Conservation (phyloP, 2,797 vertebrate species). For the Florisuga fusca region DNA sequence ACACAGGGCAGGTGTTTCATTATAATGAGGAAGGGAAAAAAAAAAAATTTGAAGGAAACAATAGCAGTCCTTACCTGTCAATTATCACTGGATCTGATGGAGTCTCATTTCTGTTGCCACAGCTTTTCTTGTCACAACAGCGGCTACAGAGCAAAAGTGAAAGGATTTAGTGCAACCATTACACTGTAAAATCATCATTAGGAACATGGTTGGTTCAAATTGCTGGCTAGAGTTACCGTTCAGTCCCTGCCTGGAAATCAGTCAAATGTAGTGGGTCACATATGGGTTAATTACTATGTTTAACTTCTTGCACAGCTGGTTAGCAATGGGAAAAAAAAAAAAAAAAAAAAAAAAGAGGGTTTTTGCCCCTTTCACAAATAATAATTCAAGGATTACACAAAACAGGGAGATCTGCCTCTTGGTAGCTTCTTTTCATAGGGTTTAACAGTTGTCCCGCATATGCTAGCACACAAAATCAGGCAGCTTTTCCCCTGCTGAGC, state of each 20-base stretch:
- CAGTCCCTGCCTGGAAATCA: conserved; percentile 81
- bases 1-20: conserved; percentile 81
- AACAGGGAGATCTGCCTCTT: conserved; percentile 8
- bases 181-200: conserved; percentile 83
- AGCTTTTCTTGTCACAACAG: conserved; percentile 99
- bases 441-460: conserved; percentile 32
- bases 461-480: background rate
- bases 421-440: background rate
- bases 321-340: conserved; percentile 66
- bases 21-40: conserved; percentile 73
- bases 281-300: conserved; percentile 83
- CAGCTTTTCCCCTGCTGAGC: conserved; percentile 2
- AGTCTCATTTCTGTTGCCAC: conserved; percentile 99
- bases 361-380: conserved; percentile 62
- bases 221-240: conserved; percentile 81
- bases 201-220: conserved; percentile 80
- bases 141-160: conserved; percentile 83
- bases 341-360: conserved; percentile 57
- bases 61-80: conserved; percentile 95
- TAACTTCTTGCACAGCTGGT: conserved; percentile 80
- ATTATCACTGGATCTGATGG: conserved; percentile 99
- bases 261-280: conserved; percentile 79
- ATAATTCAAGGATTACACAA: conserved; percentile 39
- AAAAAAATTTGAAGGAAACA: conserved; percentile 71
- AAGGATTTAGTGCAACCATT: conserved; percentile 84